Evolutionary conservation across 1,140 invertebrate genomes (phyloP), one percentile per base, ranked within the genome.

Genomic region (Plutomurus gul): DNA sequence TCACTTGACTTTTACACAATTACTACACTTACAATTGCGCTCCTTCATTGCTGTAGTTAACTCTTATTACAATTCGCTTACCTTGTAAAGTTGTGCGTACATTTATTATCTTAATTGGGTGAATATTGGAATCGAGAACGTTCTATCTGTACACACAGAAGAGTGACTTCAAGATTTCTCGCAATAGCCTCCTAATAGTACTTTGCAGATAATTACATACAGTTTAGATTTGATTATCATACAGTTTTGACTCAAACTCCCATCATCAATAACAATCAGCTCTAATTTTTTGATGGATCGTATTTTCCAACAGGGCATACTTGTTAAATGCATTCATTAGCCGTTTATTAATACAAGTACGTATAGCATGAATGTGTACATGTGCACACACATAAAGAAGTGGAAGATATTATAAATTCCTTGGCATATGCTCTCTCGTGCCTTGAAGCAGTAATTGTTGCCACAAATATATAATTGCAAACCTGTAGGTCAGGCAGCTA

Each of bases 31-130:
- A n/a, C n/a, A n/a, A 6, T 33, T 65, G 47, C 47, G 47, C 47
- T 51, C 22, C 22, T 65, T 65, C 27, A 65, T 65, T 65, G 56
- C 36, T 33, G 25, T n/a, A 65, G 20, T 22, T 60, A 27, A 18
- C 36, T 25, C 36, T 30, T 36, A 65, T 13, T 25, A 22, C 18
- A 33, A 30, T 65, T 33, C 18, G 56, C 56, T 65, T 27, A 65
- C 56, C 56, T 65, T 65, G 56, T 65, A 65, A 65, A 65, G 27
- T 16, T 65, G 3, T 65, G 30, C 36, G 18, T 65, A 65, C 27
- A 65, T 65, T 65, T 65, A 65, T 65, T 65, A 65, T n/a, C 56
- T 65, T 65, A 65, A 65, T 65, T 65, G 56, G 36, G 56, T 65
- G 56, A 36, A 65, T 65, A 65, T 65, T 65, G 56, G 36, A 65